These are phyloP conservation scores for Spilogale gracilis DNA, from an alignment of 2,113 vertebrate genomes.

Conservation along the genomic window DNA sequence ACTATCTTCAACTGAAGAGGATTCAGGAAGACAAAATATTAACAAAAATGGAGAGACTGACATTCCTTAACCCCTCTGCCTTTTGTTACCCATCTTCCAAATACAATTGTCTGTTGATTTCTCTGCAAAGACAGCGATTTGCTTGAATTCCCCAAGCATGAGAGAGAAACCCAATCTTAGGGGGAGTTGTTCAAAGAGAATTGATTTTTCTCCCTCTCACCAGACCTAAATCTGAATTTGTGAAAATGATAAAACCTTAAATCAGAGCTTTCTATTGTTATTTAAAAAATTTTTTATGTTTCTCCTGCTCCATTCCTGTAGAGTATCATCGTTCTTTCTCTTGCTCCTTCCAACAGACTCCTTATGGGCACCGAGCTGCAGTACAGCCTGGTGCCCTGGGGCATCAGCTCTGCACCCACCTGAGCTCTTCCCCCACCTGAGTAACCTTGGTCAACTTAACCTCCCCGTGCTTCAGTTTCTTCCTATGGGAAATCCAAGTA, in stretches of 20 bases:
- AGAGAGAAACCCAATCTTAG: background rate
- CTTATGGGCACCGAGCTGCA: background rate
- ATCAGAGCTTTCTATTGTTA: background rate
- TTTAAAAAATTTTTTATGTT: background rate
- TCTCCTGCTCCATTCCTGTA: background rate
- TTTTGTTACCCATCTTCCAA: background rate
- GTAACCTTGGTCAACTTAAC: background rate
- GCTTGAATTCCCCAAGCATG: background rate
- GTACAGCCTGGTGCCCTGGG: background rate
- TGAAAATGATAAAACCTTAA: conserved; percentile 7
- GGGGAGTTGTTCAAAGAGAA: background rate
- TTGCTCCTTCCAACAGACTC: background rate
- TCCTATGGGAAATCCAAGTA: background rate
- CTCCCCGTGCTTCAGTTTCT: background rate
- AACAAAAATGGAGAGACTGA: background rate
- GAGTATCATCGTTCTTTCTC: background rate
- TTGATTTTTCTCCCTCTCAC: background rate
- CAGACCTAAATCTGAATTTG: background rate
- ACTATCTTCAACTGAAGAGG: background rate
- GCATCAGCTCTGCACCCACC: background rate
- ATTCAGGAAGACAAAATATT: background rate
- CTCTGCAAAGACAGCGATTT: background rate
- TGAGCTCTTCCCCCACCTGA: background rate
- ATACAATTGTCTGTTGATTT: background rate
- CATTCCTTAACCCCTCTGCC: background rate